Base-by-base conservation (phyloP, 2,888 invertebrate genomes). In the Rhingia campestris region DNA sequence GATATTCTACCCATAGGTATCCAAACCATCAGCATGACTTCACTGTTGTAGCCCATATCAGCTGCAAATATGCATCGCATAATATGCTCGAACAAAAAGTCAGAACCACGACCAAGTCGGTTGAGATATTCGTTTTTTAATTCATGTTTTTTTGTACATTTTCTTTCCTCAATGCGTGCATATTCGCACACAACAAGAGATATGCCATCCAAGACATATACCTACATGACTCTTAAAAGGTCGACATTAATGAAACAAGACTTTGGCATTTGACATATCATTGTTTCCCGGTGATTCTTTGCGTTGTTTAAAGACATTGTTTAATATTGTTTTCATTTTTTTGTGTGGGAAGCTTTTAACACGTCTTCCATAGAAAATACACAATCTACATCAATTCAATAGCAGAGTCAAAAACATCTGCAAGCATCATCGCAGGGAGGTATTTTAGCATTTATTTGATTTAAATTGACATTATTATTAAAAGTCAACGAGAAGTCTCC, bases 201-300 rank as follows among this genome's bases (percentile, higher is more conserved):
- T 47, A 12, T 43, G 30, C n/a, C 58, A 58, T 12, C 4, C n/a
- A 6, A 43, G 14, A 22, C 22, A 22, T 22, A 22, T 1, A 4
- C 12, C 6, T 7, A 43, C 12, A 10, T 41, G 10, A 9, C 30
- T 4, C 32, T 5, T 4, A 43, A 33, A 54, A 33, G 53, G 43
- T 53, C 43, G 14, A 66, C 39, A 33, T 49, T 64, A 64, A 77
- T 77, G 63, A 77, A 72, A 63, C 63, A 77, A 63, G 77, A 77
- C 45, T 77, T 77, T 77, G 63, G 70, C 56, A 41, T 64, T 58
- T 77, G 43, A 72, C 56, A 63, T 70, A 64, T 63, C 70, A 70
- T 41, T 41, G 56, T 22, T 22, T 56, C 5, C n/a, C 4, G 4
- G 43, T 12, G 35, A 10, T 14, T 41, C 22, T 22, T 22, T 22